phyloP scores from a whole-genome alignment of 2,888 invertebrate species.

The Fragum fragum region DNA sequence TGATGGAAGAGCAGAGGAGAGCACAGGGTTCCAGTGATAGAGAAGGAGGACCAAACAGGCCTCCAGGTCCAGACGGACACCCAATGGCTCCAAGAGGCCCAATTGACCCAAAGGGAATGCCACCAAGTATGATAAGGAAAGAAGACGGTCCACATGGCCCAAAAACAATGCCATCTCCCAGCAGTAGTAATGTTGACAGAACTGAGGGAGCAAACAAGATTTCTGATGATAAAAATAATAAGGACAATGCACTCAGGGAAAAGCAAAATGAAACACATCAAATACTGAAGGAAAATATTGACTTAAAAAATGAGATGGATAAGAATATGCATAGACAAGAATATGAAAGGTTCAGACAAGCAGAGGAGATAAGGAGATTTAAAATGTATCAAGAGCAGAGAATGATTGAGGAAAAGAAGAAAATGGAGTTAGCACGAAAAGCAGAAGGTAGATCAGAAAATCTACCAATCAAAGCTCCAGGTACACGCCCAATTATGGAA shows the following conservation, averaged over 20 bases:
- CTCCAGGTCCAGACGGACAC: conserved; percentile 18
- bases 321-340: conserved; percentile 69
- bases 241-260: conserved; percentile 80
- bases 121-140: conserved; percentile 34
- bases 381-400: conserved; percentile 89
- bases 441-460: conserved; percentile 58
- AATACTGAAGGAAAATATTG: conserved; percentile 86
- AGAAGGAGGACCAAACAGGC: conserved; percentile 37
- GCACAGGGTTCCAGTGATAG: conserved; percentile 68
- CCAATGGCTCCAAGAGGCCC: conserved; percentile 33
- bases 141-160: conserved; percentile 44
- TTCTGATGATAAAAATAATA: conserved; percentile 61
- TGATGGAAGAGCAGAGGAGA: conserved; percentile 82
- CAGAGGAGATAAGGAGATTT: conserved; percentile 83
- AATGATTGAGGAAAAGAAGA: conserved; percentile 84
- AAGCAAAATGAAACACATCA: conserved; percentile 86
- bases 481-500: conserved; percentile 61
- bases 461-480: conserved; percentile 56
- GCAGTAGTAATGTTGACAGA: conserved; percentile 36
- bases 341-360: conserved; percentile 71
- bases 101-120: conserved; percentile 8
- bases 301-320: conserved; percentile 86
- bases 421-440: conserved; percentile 61
- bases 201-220: conserved; percentile 27
- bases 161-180: conserved; percentile 55